A percentile compares a stretch with the other conserved stretches of the same genome.
Conservation (phyloP, 2,113 vertebrate species). For the Hyperopisus bebe region DNA sequence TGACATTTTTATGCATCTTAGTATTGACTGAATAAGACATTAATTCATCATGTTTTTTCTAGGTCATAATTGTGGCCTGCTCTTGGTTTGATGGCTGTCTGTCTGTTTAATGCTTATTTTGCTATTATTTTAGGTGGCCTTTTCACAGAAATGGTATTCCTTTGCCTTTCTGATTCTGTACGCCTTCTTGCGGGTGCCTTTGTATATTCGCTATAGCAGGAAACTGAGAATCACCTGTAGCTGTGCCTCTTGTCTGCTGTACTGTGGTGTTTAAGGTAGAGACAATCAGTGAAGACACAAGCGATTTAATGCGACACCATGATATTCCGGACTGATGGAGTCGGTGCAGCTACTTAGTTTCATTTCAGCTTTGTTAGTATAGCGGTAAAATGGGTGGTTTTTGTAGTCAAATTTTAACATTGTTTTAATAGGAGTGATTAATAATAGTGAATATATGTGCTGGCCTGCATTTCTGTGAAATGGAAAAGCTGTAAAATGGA, state of each 20-base stretch:
- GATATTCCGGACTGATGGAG: background rate
- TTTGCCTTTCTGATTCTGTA: background rate
- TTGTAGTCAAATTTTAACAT: background rate
- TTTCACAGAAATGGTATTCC: background rate
- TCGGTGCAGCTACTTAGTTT: background rate
- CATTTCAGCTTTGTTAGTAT: background rate
- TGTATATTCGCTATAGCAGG: background rate
- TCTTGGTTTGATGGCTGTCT: background rate
- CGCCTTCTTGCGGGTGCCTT: background rate
- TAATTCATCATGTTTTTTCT: background rate
- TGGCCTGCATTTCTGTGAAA: background rate
- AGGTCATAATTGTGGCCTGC: background rate
- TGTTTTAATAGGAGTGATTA: background rate
- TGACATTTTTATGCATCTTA: background rate
- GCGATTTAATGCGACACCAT: background rate
- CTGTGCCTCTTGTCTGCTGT: background rate
- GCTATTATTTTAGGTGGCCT: background rate
- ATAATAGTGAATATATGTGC: background rate
- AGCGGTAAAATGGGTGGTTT: background rate
- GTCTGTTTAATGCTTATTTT: background rate
- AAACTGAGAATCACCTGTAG: constrained; percentile 3
- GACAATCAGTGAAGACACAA: background rate
- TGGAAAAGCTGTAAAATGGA: background rate
- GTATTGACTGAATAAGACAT: background rate
- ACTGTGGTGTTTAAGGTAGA: background rate